These are phyloP conservation scores for Tipula vernalis DNA, from an alignment of 2,888 invertebrate species.

Conservation along the genomic window DNA sequence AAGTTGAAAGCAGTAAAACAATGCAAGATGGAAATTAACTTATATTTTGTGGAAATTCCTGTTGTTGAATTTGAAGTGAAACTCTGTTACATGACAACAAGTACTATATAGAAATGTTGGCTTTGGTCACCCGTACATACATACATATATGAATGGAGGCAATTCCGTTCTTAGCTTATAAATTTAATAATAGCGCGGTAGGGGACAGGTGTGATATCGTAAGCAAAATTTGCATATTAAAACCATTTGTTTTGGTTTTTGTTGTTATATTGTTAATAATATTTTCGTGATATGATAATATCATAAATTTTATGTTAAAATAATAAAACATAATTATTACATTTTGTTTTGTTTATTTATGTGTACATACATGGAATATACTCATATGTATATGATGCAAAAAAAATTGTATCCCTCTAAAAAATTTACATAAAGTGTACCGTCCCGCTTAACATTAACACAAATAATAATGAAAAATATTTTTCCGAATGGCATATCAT, in stretches of 20 bases:
- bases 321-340: conserved; percentile 1
- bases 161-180: background rate
- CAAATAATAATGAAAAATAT: background rate
- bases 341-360: background rate
- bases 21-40: background rate
- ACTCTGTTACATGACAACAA: background rate
- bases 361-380: background rate
- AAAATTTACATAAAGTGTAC: background rate
- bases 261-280: background rate
- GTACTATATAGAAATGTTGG: background rate
- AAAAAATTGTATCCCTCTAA: background rate
- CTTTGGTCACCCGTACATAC: background rate
- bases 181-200: background rate
- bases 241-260: background rate
- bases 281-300: background rate
- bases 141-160: too few species aligned
- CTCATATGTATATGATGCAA: background rate
- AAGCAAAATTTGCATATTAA: background rate
- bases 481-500: background rate
- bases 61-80: background rate
- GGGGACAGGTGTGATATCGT: background rate
- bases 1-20: background rate
- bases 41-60: background rate
- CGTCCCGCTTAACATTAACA: background rate
- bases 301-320: background rate